A percentile compares a stretch with the other conserved stretches of the same genome.
Conservation (phyloP, 1,140 invertebrate species). For the Dendrolimus punctatus region DNA sequence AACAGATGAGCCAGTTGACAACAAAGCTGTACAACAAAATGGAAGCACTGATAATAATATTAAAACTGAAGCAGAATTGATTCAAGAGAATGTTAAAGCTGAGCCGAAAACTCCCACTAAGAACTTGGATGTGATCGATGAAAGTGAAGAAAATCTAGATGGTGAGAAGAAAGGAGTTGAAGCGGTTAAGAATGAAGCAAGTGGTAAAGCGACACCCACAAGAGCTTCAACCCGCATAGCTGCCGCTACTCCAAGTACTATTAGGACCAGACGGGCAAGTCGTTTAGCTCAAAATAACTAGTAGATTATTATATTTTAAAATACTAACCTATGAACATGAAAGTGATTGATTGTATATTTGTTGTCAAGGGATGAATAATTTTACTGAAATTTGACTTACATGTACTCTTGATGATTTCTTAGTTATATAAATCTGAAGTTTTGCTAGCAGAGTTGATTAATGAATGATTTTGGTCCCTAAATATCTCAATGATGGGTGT, state of each 20-base stretch:
- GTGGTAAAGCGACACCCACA: slow-evolving; percentile 26
- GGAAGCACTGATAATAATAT: no score
- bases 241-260: slow-evolving; percentile 30
- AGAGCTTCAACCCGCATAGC: slow-evolving; percentile 30
- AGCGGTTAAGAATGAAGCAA: neutral
- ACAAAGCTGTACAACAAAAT: neutral
- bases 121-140: neutral
- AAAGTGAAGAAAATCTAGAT: neutral
- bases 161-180: neutral
- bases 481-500: no score
- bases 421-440: no score
- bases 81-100: no score
- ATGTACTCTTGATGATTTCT: no score
- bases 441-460: no score
- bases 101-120: neutral
- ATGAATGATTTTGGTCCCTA: no score
- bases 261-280: slow-evolving; percentile 44
- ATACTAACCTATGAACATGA: no score
- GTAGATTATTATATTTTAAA: neutral
- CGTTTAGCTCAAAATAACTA: slow-evolving; percentile 17
- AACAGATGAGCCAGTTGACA: slow-evolving; percentile 3
- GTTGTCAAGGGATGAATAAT: no score
- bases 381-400: no score
- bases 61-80: no score
- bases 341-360: no score